Percentiles rank a stretch among this genome's conserved stretches.
Conservation (phyloP, 2,113 vertebrate species). For the Elanus axillaris region DNA sequence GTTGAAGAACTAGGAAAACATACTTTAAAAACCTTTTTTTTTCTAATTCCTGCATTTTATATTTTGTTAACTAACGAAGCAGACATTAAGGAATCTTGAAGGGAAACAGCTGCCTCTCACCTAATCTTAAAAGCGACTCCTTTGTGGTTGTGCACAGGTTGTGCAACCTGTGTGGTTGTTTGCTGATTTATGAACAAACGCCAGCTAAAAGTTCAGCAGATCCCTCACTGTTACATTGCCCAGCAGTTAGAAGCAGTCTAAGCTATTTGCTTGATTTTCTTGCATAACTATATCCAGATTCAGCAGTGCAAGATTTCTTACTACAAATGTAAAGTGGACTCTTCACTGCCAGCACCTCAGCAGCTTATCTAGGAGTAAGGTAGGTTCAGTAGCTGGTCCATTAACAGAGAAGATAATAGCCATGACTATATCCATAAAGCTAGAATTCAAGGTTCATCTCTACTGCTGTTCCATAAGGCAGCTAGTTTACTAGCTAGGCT, state of each 20-base stretch:
- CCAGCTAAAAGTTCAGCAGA: background rate
- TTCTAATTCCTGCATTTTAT: background rate
- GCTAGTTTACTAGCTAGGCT: background rate
- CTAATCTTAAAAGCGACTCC: background rate
- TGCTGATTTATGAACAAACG: background rate
- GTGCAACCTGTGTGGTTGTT: no score
- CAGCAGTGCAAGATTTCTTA: background rate
- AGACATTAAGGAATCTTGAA: background rate
- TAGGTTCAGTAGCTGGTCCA: background rate
- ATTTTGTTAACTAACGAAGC: accelerated
- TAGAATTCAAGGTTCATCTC: background rate
- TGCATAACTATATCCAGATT: background rate
- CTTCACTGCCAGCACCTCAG: background rate
- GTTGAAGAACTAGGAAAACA: background rate
- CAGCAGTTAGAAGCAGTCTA: background rate
- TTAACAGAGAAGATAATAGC: background rate
- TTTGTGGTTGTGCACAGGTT: background rate
- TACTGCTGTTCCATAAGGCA: background rate
- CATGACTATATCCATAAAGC: background rate
- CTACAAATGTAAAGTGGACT: background rate
- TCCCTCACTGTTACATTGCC: background rate
- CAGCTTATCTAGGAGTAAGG: background rate
- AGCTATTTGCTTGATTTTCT: background rate
- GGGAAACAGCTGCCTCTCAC: background rate
- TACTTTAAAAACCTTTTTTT: background rate